These are phyloP conservation scores for Neelides sp. DNA, from an alignment of 1,140 invertebrate genomes.

Conservation along the genomic window DNA sequence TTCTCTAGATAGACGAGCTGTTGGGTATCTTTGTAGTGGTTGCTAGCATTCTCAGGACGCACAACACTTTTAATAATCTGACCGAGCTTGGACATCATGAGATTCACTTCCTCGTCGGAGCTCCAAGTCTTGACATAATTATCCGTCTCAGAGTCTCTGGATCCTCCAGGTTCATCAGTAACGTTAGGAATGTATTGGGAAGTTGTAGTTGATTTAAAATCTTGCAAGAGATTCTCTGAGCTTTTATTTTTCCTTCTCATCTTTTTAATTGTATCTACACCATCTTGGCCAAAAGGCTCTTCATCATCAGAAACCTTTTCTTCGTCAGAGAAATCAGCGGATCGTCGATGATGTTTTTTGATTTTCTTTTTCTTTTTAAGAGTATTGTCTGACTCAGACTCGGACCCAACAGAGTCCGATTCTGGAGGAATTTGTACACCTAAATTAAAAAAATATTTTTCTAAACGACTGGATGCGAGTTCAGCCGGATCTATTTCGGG, in stretches of 20 bases:
- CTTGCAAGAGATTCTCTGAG: background rate
- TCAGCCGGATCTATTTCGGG: conserved; percentile 47
- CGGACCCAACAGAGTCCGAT: conserved; percentile 25
- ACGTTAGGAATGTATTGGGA: conserved; percentile 2
- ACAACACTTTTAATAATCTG: conserved; percentile 82
- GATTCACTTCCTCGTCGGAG: conserved; percentile 80
- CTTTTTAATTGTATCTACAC: conserved; percentile 31
- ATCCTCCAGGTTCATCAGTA: background rate
- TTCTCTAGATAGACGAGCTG: conserved; percentile 34
- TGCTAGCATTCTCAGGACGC: conserved; percentile 28
- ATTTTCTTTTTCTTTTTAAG: conserved; percentile 28
- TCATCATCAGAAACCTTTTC: conserved; percentile 26
- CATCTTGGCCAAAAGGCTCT: conserved; percentile 26
- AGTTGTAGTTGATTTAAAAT: conserved; percentile 2
- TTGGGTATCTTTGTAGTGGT: conserved; percentile 32
- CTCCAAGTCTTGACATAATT: no score
- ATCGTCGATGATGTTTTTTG: conserved; percentile 27
- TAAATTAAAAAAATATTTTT: conserved; percentile 69
- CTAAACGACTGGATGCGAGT: conserved; percentile 64
- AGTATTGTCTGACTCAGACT: conserved; percentile 24
- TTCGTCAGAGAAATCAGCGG: conserved; percentile 26
- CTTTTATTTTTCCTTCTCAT: conserved; percentile 17
- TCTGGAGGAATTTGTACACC: conserved; percentile 11
- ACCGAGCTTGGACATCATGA: conserved; percentile 88
- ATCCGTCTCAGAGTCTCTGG: no score